These are phyloP conservation scores for Procambarus virginalis DNA, from an alignment of 1,140 invertebrate species.

Conservation along the genomic window DNA sequence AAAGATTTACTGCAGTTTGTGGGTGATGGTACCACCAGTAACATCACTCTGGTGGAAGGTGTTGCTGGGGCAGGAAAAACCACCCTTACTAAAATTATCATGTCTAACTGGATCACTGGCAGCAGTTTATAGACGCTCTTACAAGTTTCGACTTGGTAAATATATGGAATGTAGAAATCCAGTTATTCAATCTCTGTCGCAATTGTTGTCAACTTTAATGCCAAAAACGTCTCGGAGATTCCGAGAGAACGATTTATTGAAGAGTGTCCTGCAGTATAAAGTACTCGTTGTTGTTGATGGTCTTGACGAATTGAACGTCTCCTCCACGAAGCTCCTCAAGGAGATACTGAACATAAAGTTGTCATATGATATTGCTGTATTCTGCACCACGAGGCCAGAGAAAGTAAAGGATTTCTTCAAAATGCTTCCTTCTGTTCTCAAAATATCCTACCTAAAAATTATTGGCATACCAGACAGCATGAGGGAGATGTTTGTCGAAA, in stretches of 20 bases:
- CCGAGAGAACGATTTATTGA: conserved; percentile 10
- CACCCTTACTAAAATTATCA: conserved; percentile 14
- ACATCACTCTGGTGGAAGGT: conserved; percentile 17
- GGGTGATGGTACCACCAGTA: no score
- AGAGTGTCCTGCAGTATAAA: not conserved
- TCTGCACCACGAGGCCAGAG: conserved; percentile 33
- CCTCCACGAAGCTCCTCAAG: conserved; percentile 3
- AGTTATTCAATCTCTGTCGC: not conserved
- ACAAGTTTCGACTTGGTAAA: not conserved
- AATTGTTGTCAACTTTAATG: conserved; percentile 23
- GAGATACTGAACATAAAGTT: conserved; percentile 7
- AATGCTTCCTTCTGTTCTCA: not conserved
- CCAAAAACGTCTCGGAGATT: conserved; percentile 18
- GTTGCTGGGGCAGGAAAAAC: conserved; percentile 15
- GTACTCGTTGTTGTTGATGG: conserved; percentile 23
- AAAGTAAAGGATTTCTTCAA: conserved; percentile 25
- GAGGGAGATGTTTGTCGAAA: conserved; percentile 9
- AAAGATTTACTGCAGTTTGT: no score
- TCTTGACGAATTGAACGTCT: conserved; percentile 27
- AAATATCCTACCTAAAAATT: conserved; percentile 1
- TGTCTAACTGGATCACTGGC: conserved; percentile 23
- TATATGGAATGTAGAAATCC: conserved; percentile 36
- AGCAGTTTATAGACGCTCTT: not conserved
- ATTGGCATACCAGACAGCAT: conserved; percentile 12
- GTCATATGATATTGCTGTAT: not conserved